Base-by-base conservation (phyloP, 37 sponge, comb jelly and placozoan species). In the Crambe crambe region DNA sequence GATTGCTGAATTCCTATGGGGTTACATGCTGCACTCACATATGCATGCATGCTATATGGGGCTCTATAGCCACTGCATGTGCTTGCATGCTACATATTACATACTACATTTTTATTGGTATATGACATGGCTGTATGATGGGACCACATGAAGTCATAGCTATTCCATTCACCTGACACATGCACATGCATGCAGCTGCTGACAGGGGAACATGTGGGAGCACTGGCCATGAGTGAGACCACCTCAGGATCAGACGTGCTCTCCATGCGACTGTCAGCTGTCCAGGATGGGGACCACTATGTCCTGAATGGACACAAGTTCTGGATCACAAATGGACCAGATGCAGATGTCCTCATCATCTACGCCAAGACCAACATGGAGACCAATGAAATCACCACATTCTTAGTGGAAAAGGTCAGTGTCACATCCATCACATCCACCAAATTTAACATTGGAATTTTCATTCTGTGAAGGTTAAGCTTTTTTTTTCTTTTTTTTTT, bases 261-360 rank as follows among this genome's bases (percentile, higher is more conserved):
- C 68, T 90, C 94, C 32, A 98, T 98, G 99, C 80, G 85, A 65
- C 67, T 91, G 40, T 72, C 79, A 60, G 97, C 97, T 42, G 85
- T 84, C 51, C 86, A 84, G 58, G 80, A 86, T 58, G 92, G 93
- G 3, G 94, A 95, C 68, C 57, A 89, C 80, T 98, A 93, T 42
- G 58, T 95, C 37, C 84, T 98, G 42, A 93, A 91, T 62, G 96
- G 96, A 0, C 83, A 60, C 74, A 98, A 95, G 81, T 88, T 93
- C 56, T 95, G 96, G 99, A 95, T 98, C 51, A 95, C 99, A 32
- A 98, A 95, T 74, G 96, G 96, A 17, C 96, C 96, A 18, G 99
- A 98, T 65, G 96, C 96, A 10, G 96, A 96, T 75, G 92, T 96
- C 0, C 66, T 93, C 36, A 70, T 98, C 35, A 94, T 98, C 38